These are phyloP conservation scores for Pammene fasciana DNA, from an alignment of 2,888 invertebrate genomes.

Conservation along the genomic window DNA sequence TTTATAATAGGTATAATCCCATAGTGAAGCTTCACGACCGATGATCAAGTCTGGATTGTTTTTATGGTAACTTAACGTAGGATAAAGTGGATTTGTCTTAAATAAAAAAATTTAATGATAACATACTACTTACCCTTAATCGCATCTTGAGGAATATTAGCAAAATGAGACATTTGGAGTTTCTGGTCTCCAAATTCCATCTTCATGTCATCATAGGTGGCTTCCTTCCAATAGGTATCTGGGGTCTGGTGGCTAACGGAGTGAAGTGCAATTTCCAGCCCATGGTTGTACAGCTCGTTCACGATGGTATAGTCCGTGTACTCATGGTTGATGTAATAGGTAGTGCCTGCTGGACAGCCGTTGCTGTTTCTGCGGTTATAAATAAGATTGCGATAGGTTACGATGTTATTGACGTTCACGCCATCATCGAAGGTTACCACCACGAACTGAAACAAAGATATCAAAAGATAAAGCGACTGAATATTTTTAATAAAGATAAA, in stretches of 20 bases:
- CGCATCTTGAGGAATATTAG: conserved; percentile 74
- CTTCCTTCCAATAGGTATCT: conserved; percentile 84
- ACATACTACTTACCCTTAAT: conserved; percentile 60
- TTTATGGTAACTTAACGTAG: too few relatives aligned
- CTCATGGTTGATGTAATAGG: conserved; percentile 89
- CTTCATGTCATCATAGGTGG: conserved; percentile 74
- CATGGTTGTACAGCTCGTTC: conserved; percentile 82
- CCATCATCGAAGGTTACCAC: conserved; percentile 87
- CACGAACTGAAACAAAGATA: conserved; percentile 82
- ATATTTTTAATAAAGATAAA: too few relatives aligned
- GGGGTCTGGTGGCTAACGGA: conserved; percentile 84
- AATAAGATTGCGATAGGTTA: conserved; percentile 80
- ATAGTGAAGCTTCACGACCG: too few relatives aligned
- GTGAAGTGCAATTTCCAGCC: conserved; percentile 88
- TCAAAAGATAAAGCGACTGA: neutral
- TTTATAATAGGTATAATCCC: too few relatives aligned
- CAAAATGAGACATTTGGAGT: conserved; percentile 76
- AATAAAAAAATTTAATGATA: neutral
- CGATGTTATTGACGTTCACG: conserved; percentile 80
- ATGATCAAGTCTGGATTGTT: too few relatives aligned
- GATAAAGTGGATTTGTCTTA: too few relatives aligned
- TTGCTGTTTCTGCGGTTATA: conserved; percentile 84
- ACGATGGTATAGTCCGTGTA: conserved; percentile 87
- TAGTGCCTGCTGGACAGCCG: conserved; percentile 84
- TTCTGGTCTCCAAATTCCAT: conserved; percentile 85